Base-by-base conservation (phyloP, 1,140 invertebrate species). In the Mamestra configurata region DNA sequence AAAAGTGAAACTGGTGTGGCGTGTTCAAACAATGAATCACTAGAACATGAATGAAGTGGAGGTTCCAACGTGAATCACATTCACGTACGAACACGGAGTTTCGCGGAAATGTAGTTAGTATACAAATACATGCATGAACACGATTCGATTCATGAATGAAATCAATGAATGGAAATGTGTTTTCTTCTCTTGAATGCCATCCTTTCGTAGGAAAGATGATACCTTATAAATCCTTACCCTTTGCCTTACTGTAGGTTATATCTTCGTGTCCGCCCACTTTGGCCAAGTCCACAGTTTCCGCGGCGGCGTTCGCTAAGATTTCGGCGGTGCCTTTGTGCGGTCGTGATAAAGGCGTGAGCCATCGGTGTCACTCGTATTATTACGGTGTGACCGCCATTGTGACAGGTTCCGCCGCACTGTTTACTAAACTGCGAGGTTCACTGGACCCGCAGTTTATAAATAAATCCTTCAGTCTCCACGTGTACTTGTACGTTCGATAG, bases 341-440 rank as follows among this genome's bases (percentile, higher is more conserved):
- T 20, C 37, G 8, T 46, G 64, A 68, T 68, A 68, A 68, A 68
- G 64, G 64, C 64, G n/a, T 46, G 37, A 68, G 64, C 40, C 37
- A 31, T 51, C 35, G 31, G 71, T 73, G 71, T 57, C 51, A 57
- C 49, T 73, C 20, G 46, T 73, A 31, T 73, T 73, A 53, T 51
- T 73, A 8, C 18, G 20, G 27, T 40, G 71, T n/a, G 59, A 37
- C 59, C 59, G 53, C 22, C 53, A 61, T n/a, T 61, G n/a, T 35
- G n/a, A n/a, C 59, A 61, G 59, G 15, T 13, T 13, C 53, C 53
- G 8, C 53, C 22, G 22, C 53, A 27, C 53, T 57, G 53, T 57
- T 57, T 57, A 57, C 22, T 13, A 57, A 57, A 24, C 53, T 13
- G 22, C 20, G 43, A 15, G 13, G 43, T 49, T 57, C 53, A 15